These are phyloP conservation scores for Coluber constrictor DNA, from an alignment of 2,797 vertebrate genomes.

Conservation along the genomic window DNA sequence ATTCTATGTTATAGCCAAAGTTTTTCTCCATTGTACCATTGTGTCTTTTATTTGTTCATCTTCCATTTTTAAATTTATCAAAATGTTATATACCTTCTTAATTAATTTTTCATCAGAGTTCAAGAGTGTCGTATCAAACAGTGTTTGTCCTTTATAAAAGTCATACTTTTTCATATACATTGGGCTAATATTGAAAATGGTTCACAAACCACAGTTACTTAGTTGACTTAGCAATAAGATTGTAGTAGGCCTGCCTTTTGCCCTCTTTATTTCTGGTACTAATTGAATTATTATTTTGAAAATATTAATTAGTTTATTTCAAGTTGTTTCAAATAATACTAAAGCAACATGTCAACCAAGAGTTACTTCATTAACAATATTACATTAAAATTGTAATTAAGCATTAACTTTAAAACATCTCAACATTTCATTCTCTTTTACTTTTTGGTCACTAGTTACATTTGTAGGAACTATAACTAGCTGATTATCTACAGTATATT, in stretches of 20 bases:
- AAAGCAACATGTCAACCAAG: neutral
- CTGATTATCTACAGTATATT: neutral
- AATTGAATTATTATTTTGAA: neutral
- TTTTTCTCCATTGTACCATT: too few species aligned
- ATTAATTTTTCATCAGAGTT: too few species aligned
- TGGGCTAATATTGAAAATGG: neutral
- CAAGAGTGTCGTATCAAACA: too few species aligned
- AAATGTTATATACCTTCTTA: too few species aligned
- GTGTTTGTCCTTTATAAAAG: too few species aligned
- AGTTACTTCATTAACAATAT: neutral
- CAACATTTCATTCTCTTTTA: neutral
- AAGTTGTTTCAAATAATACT: neutral
- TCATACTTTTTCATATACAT: neutral
- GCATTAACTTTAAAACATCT: neutral
- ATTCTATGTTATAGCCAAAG: too few species aligned
- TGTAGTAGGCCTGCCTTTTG: neutral
- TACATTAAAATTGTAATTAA: neutral
- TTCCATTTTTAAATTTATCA: too few species aligned
- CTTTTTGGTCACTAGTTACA: neutral
- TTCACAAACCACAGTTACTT: neutral
- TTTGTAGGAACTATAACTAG: neutral
- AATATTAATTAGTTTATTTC: neutral
- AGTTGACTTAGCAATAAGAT: too few species aligned
- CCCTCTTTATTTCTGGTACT: neutral
- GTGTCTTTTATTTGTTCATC: too few species aligned